Base-by-base conservation (phyloP, 2,797 vertebrate species). In the Platalea minor region DNA sequence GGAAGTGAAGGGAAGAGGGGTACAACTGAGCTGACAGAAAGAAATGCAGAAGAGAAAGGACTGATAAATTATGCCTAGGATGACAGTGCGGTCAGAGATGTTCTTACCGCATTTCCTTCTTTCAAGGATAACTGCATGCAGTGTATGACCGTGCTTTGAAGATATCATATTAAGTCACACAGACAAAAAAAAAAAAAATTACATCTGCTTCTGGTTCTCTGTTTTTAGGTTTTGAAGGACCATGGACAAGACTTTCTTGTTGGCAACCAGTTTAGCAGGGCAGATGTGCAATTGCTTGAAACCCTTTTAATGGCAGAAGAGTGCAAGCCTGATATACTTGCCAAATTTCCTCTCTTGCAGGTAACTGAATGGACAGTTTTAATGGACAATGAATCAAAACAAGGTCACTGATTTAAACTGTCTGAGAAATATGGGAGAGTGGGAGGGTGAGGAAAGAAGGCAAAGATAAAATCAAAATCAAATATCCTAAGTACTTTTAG, bases 221-320 rank as follows among this genome's bases (percentile, higher is more conserved):
- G 11, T 60, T 84, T 87, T 63, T 75, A 99, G 99, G 97, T 93
- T 48, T 97, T 99, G 73, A 94, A 92, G 82, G 97, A 97, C 16
- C 96, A 98, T 0, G 95, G 97, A 51, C 94, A 97, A 56, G 80
- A 98, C 25, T 98, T 98, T 94, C 98, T 99, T 57, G 98, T 99
- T 78, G 99, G 99, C 91, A 98, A 98, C 50, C 97, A 83, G 79
- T 59, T 99, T 33, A 99, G 98, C 68, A 97, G 86, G 95, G 99
- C 99, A 60, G 99, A 99, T 86, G 97, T 99, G 53, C 97, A 98
- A 17, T 94, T 99, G 56, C 61, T 99, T 60, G 99, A 99, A 97
- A 94, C 83, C 41, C 97, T 98, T 78, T 97, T 99, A 95, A 99
- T 98, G 98, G 39, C 98, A 91, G 99, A 99, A 94, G 99, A 99